Percentiles rank a stretch among this genome's conserved stretches.
These are phyloP conservation scores for Exocentrus adspersus DNA, from an alignment of 2,888 invertebrate species.

Conservation along the genomic window DNA sequence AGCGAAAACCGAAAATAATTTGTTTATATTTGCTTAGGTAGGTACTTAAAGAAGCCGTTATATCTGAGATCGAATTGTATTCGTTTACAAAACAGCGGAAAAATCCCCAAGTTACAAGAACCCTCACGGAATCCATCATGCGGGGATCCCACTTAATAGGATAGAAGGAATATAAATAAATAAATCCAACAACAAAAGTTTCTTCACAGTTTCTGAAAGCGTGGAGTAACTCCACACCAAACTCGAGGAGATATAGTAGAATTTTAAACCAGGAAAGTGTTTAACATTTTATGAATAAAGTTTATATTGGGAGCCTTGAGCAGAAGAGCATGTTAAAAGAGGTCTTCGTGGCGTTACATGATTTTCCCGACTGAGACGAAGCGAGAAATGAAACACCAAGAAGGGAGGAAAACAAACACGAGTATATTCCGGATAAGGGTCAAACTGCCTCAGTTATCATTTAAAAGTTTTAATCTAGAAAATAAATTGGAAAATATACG, in stretches of 20 bases:
- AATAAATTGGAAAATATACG: too few relatives aligned
- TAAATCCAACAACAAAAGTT: constrained; percentile 20
- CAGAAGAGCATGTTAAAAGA: constrained; percentile 21
- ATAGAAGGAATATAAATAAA: constrained; percentile 14
- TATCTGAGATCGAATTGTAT: too few relatives aligned
- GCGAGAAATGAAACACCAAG: constrained; percentile 4
- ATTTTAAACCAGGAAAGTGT: constrained; percentile 14
- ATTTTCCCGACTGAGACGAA: constrained; percentile 3
- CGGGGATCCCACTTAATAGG: not conserved
- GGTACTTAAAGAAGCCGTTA: too few relatives aligned
- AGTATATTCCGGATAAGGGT: constrained; percentile 9
- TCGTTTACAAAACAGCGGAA: not conserved
- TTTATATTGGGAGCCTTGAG: constrained; percentile 19
- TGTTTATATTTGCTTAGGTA: too few relatives aligned
- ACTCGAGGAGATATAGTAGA: constrained; percentile 8
- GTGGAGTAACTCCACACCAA: not conserved
- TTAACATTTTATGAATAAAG: constrained; percentile 26
- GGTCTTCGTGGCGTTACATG: constrained; percentile 11
- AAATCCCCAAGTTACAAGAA: not conserved
- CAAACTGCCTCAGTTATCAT: constrained; percentile 12
- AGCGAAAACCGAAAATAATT: too few relatives aligned
- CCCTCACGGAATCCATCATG: not conserved
- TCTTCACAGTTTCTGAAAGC: not conserved
- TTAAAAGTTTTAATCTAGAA: constrained; percentile 21
- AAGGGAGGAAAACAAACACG: constrained; percentile 20